Base-by-base conservation (phyloP, 2,888 invertebrate genomes). In the Exephanes ischioxanthus region DNA sequence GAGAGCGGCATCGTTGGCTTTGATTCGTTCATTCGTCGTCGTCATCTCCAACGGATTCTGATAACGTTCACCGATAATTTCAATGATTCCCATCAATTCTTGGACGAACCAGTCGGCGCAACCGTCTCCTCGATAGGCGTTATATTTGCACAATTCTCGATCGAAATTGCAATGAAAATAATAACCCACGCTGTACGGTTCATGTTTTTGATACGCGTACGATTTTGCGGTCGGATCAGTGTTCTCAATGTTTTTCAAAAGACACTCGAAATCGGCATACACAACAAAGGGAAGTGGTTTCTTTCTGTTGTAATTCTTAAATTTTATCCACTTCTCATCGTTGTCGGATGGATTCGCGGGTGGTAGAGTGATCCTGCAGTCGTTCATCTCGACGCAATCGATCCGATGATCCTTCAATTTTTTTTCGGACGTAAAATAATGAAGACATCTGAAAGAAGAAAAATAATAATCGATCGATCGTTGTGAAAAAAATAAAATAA, bases 101-200 rank as follows among this genome's bases (percentile, higher is more conserved):
- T 55, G 16, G 22, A 80, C 58, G 66, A 80, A 68, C 55, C 70
- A 84, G 53, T 80, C 41, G 7, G 63, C 48, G 48, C 66, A 78
- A 37, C 73, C 45, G 30, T 61, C 51, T 45, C 61, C 68, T 3
- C 80, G 72, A 78, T 72, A 71, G n/a, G 67, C 19, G 51, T 41
- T 19, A 53, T 80, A 80, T 33, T 41, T 45, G 9, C 55, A 66
- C 7, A 67, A 11, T 6, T 16, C 33, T 26, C 66, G 16, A 45
- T 83, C 45, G 14, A 78, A 53, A 70, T 5, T 82, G n/a, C 63
- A 71, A 22, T 82, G 58, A 2, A 77, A 70, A 71, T 82, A 82
- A 41, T 71, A 83, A 2, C 53, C 77, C 0, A 83, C 66, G 48
- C 70, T 83, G 26, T 48, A 19, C 22, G 53, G 66, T 26, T 66